phyloP scores from a whole-genome alignment of 2,888 invertebrate genomes.

The Brachyptera risi region DNA sequence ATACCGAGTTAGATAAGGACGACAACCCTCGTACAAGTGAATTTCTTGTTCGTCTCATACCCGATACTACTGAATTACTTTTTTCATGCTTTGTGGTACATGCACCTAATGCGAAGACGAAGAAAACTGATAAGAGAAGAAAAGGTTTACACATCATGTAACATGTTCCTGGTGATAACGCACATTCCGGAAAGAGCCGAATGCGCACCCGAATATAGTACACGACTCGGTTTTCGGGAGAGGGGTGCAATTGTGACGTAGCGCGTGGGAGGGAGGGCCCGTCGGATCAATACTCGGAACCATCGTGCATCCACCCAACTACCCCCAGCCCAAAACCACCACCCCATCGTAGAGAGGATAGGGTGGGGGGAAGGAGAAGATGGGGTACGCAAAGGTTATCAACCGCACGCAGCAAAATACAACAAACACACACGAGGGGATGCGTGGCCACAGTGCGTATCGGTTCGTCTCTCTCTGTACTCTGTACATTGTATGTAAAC shows the following conservation, averaged over 20 bases:
- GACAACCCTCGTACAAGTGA: too few species aligned
- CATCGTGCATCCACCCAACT: too few species aligned
- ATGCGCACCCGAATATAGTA: conserved; percentile 30
- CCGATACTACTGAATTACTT: too few species aligned
- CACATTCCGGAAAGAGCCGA: conserved; percentile 24
- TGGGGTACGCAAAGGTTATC: conserved; percentile 30
- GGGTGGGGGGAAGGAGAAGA: too few species aligned
- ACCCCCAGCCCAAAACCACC: not conserved
- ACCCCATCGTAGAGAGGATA: conserved; percentile 11
- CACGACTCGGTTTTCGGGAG: conserved; percentile 26
- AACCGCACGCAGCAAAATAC: conserved; percentile 26
- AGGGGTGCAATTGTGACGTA: not conserved
- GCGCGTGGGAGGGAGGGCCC: conserved; percentile 17
- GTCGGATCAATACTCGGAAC: conserved; percentile 24
- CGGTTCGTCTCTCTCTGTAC: too few species aligned
- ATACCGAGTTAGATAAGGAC: too few species aligned
- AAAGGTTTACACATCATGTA: conserved; percentile 22
- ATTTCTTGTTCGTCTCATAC: too few species aligned
- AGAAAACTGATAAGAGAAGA: too few species aligned
- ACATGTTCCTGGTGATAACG: conserved; percentile 13
- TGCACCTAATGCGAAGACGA: too few species aligned
- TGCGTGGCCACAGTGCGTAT: too few species aligned
- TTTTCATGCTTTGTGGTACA: too few species aligned
- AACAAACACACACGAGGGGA: not conserved
- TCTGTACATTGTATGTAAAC: too few species aligned